Conservation (phyloP, 1,140 invertebrate genomes). For the Listronotus oregonensis region DNA sequence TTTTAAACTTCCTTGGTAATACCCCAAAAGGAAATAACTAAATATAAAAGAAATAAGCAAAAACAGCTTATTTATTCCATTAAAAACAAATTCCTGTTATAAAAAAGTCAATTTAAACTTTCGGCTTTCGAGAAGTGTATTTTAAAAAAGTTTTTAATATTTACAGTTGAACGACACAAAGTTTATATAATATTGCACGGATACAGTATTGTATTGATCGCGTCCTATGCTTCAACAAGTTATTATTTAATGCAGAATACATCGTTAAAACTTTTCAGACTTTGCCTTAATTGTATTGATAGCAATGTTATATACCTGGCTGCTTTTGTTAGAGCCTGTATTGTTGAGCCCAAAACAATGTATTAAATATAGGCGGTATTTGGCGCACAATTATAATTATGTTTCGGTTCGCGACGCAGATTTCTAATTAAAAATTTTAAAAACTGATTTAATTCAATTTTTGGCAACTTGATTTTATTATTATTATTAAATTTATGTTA, state of each 20-base stretch:
- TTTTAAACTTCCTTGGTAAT: too few relatives aligned
- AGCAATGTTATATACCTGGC: conserved; percentile 51
- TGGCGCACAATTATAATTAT: conserved; percentile 54
- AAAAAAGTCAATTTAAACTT: neutral
- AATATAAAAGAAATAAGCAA: neutral
- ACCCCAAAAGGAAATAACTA: too few relatives aligned
- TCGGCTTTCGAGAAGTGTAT: neutral
- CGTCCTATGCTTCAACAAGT: conserved; percentile 51
- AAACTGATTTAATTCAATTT: conserved; percentile 3
- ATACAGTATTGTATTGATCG: conserved; percentile 48
- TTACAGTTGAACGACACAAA: conserved; percentile 10
- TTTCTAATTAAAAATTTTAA: conserved; percentile 52
- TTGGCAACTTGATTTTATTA: too few relatives aligned
- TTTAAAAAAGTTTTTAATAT: neutral
- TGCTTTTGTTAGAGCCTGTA: conserved; percentile 46
- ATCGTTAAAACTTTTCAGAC: conserved; percentile 58
- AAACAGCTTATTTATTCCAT: neutral
- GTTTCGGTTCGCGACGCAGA: conserved; percentile 49
- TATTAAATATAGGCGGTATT: conserved; percentile 49
- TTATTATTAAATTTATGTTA: too few relatives aligned
- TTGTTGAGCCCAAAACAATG: conserved; percentile 51
- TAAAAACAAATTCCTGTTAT: neutral
- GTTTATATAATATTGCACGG: conserved; percentile 40
- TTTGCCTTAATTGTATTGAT: conserved; percentile 50
- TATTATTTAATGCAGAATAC: conserved; percentile 54